Base-by-base conservation (phyloP, 2,888 invertebrate species). In the Prosopocoilus inquinatus region DNA sequence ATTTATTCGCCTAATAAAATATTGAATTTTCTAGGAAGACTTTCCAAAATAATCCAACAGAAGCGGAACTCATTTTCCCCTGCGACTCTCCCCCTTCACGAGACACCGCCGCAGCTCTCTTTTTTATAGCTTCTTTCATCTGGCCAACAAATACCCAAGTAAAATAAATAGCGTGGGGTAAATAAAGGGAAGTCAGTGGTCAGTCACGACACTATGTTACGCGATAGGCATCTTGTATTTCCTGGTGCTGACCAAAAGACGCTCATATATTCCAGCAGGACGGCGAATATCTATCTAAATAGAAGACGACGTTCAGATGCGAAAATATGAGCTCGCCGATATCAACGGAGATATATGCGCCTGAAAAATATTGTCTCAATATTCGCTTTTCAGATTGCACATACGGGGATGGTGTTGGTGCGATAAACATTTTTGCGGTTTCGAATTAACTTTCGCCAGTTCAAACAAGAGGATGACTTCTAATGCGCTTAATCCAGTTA, bases 201-300 rank as follows among this genome's bases (percentile, higher is more conserved):
- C 72, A 69, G 67, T 64, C 65, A 67, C 66, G 70, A 68, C 70
- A 71, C 70, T 71, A 72, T 70, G 70, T 73, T 68, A 73, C 59
- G 56, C 65, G 76, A 76, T 76, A 75, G 66, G 60, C 67, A 76
- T 76, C 76, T 76, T 74, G 75, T 75, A 76, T 76, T 76, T 76
- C 76, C 76, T 70, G 69, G 51, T 55, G 67, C 64, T 75, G 75
- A 74, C 75, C 75, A 75, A 73, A 75, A 73, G 74, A 70, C 70
- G 71, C 63, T 67, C 69, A 70, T 74, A 74, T 74, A 70, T 75
- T 72, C 65, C 59, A 64, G 67, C 64, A 67, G 64, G 67, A 67
- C 50, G 45, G 28, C 67, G 67, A 69, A 68, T 67, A 70, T 73
- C 73, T 75, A 75, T 75, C 74, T 69, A 64, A 68, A 73, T 70